Base-by-base conservation (phyloP, 2,113 vertebrate species). In the Dipodomys stephensi region DNA sequence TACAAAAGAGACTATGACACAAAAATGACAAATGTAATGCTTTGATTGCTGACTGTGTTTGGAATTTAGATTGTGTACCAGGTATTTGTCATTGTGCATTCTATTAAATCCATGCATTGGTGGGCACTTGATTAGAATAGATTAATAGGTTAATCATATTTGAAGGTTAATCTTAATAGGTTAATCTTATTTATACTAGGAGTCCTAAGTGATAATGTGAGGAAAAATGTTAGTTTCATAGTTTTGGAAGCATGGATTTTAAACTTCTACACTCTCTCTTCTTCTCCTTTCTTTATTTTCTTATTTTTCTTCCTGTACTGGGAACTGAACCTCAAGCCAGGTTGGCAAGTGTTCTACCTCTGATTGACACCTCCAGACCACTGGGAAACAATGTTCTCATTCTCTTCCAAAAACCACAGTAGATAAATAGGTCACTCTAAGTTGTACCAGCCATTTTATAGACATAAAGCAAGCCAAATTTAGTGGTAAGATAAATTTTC, bases 391-490 rank as follows among this genome's bases (percentile, higher is more conserved):
- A 68, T n/a, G 2, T 20, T 81, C 53, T 32, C 44, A 76, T 83
- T 84, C 23, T 88, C 35, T 74, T 90, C 22, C 39, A 22, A 35
- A 79, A 88, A 69, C 28, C 71, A 74, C 53, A 67, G 9, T 53
- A 35, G 53, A 89, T 65, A 89, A 88, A 80, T 53, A 62, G 9
- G 78, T 87, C 85, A 64, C 3, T 67, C 35, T 64, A 92, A 87
- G 73, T 35, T 77, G 19, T 28, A 76, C 44, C 32, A 92, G 35
- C 13, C n/a, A 23, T 83, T 79, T 79, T 88, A 85, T 32, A 82
- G 73, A 16, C n/a, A 60, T 35, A 83, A 69, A 57, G 65, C 57
- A 81, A 90, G 27, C 18, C 68, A 94, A 79, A 74, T 19, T 57
- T n/a, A 88, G 28, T 20, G 20, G 7, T 64, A 94, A 71, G 46